Conservation (phyloP, 2,113 vertebrate genomes). For the Antennarius striatus region DNA sequence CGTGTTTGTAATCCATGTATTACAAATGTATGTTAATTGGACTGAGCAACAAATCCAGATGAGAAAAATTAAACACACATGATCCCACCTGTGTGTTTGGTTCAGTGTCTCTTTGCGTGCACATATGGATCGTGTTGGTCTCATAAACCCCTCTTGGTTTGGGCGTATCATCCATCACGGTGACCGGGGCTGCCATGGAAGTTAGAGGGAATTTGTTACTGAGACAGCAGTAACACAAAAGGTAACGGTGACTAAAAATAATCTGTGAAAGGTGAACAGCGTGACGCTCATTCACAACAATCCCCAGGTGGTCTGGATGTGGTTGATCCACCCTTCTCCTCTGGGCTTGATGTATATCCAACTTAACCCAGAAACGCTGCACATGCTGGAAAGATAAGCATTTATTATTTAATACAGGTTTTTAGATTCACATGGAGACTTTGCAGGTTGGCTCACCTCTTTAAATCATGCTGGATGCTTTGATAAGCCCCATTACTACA, state of each 20-base stretch:
- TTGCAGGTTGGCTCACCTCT: constrained; percentile 3
- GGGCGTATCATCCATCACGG: constrained; percentile 42
- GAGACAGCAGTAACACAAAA: constrained; percentile 19
- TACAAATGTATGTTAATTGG: constrained; percentile 13
- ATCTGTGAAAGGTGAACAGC: constrained; percentile 39
- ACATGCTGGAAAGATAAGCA: not conserved
- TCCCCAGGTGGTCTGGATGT: constrained; percentile 26
- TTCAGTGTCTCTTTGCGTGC: not conserved
- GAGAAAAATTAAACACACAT: constrained; percentile 24
- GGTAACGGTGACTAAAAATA: constrained; percentile 51
- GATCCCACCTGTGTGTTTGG: constrained; percentile 16
- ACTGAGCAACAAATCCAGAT: constrained; percentile 18
- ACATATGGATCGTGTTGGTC: constrained; percentile 11
- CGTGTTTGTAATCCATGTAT: not conserved
- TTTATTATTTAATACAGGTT: constrained; percentile 1
- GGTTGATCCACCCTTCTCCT: constrained; percentile 22
- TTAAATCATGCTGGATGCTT: constrained; percentile 11
- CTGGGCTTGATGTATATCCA: constrained; percentile 14
- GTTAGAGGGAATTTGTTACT: constrained; percentile 30
- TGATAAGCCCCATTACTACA: not conserved
- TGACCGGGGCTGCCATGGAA: constrained; percentile 29
- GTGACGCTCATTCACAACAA: constrained; percentile 24
- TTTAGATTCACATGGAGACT: not conserved
- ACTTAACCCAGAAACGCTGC: not conserved
- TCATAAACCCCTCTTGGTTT: constrained; percentile 26